phyloP scores from a whole-genome alignment of 53 echinoderm and acorn worm species.

The Hippasteria phrygiana region DNA sequence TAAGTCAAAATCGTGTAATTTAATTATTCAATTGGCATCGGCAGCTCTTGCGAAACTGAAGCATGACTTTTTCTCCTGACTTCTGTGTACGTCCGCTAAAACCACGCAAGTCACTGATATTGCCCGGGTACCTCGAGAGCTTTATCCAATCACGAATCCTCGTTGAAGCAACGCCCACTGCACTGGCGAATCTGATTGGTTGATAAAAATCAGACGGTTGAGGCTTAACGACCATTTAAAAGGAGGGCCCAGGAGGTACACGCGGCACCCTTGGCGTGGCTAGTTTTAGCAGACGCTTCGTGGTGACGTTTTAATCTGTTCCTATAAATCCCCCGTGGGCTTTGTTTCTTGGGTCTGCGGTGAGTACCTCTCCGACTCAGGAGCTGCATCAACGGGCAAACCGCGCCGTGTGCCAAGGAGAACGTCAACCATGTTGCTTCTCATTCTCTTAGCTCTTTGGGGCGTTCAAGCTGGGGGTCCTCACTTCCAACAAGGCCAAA shows the following conservation, averaged over 20 bases:
- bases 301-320: not conserved
- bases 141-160: conserved; percentile 32
- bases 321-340: not conserved
- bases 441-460: not conserved
- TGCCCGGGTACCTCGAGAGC: not conserved
- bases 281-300: conserved; percentile 49
- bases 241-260: not conserved
- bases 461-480: conserved; percentile 3
- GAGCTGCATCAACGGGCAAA: not conserved
- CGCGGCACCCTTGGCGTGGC: conserved; percentile 49
- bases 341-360: not conserved
- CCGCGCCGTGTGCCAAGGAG: not conserved
- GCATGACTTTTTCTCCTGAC: not conserved
- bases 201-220: conserved; percentile 31
- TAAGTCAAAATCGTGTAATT: too few relatives aligned
- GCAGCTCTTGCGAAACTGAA: too few relatives aligned
- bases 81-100: not conserved
- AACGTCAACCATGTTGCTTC: not conserved
- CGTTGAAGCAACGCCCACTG: not conserved
- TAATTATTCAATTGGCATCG: too few relatives aligned
- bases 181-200: conserved; percentile 11
- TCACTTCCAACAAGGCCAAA: conserved; percentile 11
- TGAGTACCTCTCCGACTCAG: not conserved
- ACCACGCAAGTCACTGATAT: not conserved
- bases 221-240: conserved; percentile 28